These are phyloP conservation scores for Adrianichthys oophorus DNA, from an alignment of 2,797 vertebrate species.

Conservation along the genomic window DNA sequence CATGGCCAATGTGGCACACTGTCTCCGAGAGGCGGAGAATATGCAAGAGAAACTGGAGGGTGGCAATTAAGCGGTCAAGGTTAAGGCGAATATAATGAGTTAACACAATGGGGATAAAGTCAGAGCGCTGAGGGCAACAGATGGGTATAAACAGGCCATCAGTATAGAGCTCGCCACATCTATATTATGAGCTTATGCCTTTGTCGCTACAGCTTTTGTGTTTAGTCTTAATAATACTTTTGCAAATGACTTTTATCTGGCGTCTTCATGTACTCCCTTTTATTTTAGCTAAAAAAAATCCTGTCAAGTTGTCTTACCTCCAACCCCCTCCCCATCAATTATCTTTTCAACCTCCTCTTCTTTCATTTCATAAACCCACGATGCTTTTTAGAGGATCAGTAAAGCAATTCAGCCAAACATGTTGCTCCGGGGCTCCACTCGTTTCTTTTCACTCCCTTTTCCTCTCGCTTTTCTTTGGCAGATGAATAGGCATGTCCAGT, in stretches of 20 bases:
- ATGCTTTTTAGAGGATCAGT: slow-evolving; percentile 47
- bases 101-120: slow-evolving; percentile 80
- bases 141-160: slow-evolving; percentile 75
- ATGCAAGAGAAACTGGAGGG: slow-evolving; percentile 65
- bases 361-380: slow-evolving; percentile 38
- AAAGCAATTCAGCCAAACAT: slow-evolving; percentile 69
- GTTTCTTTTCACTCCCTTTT: slow-evolving; percentile 74
- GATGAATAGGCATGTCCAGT: slow-evolving; percentile 85
- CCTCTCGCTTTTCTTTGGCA: slow-evolving; percentile 80
- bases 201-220: slow-evolving; percentile 50
- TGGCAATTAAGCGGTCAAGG: slow-evolving; percentile 78
- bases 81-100: slow-evolving; percentile 76
- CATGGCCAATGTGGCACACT: slow-evolving; percentile 68
- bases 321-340: neutral
- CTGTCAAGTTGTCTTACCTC: slow-evolving; percentile 5
- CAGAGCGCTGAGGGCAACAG: slow-evolving; percentile 75
- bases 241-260: neutral
- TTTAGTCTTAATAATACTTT: slow-evolving; percentile 11
- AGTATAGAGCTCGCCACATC: slow-evolving; percentile 55
- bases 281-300: neutral
- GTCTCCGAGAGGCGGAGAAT: slow-evolving; percentile 63
- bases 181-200: slow-evolving; percentile 62
- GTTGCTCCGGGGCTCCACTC: slow-evolving; percentile 72
- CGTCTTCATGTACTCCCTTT: neutral
- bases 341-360: slow-evolving; percentile 36